Conservation (phyloP, 2,888 invertebrate species). For the Tanaodytes sp. region DNA sequence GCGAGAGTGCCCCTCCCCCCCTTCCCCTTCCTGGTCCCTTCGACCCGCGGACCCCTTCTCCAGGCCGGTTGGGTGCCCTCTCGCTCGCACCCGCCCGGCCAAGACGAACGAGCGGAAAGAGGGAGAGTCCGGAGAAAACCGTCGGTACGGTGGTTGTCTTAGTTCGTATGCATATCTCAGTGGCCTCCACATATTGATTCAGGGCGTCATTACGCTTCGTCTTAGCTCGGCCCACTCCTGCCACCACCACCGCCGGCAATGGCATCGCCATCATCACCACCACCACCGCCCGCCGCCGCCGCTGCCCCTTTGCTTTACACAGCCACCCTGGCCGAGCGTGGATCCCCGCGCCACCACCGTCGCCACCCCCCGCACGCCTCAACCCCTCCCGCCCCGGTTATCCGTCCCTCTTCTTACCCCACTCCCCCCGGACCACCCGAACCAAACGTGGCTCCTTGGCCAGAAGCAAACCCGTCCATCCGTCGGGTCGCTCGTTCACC, state of each 20-base stretch:
- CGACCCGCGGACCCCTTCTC: too few species aligned
- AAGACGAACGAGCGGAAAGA: constrained; percentile 56
- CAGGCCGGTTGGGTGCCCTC: constrained; percentile 20
- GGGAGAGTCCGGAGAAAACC: constrained; percentile 57
- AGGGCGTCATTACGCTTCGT: constrained; percentile 72
- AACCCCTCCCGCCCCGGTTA: too few species aligned
- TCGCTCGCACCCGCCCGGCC: constrained; percentile 45
- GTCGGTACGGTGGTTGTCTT: constrained; percentile 67
- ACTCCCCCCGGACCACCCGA: constrained; percentile 37
- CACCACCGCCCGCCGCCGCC: constrained; percentile 43
- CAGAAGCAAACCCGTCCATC: constrained; percentile 47
- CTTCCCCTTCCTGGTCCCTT: constrained; percentile 20
- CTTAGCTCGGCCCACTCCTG: constrained; percentile 68
- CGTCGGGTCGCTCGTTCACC: constrained; percentile 32
- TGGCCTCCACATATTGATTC: constrained; percentile 73
- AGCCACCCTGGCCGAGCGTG: constrained; percentile 50
- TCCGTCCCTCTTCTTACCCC: constrained; percentile 25
- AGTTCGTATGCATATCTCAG: constrained; percentile 73
- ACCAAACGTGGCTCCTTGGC: constrained; percentile 42
- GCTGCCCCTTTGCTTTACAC: constrained; percentile 49
- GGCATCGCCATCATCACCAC: constrained; percentile 52
- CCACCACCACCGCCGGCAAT: constrained; percentile 53
- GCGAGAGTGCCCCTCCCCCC: constrained; percentile 27
- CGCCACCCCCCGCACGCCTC: too few species aligned
- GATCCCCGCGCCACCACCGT: constrained; percentile 35